These are phyloP conservation scores for Sarcophaga bullata DNA, from an alignment of 1,140 invertebrate species.

Conservation along the genomic window DNA sequence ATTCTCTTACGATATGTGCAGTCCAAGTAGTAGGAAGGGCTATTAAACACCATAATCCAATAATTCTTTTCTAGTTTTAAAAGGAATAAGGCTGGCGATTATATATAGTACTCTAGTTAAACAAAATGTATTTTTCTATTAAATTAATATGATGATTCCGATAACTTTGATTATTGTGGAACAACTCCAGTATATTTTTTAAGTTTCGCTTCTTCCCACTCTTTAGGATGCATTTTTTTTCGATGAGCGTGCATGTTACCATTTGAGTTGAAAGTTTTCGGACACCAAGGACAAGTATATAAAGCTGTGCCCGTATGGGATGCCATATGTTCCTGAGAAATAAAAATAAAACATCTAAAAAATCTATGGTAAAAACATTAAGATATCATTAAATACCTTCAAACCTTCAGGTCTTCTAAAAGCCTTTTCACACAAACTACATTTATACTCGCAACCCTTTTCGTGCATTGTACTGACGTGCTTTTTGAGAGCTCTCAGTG, in stretches of 20 bases:
- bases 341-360: not conserved
- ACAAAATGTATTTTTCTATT: too few species aligned
- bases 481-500: slow-evolving; percentile 57
- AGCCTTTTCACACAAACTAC: slow-evolving; percentile 58
- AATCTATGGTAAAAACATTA: not conserved
- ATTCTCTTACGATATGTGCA: too few species aligned
- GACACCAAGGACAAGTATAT: slow-evolving; percentile 59
- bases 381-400: slow-evolving; percentile 44
- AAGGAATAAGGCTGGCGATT: too few species aligned
- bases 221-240: slow-evolving; percentile 59
- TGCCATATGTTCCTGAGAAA: slow-evolving; percentile 58
- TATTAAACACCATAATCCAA: too few species aligned
- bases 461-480: slow-evolving; percentile 59
- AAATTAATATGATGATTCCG: too few species aligned
- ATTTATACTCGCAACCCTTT: slow-evolving; percentile 52
- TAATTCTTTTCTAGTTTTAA: too few species aligned
- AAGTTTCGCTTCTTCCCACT: slow-evolving; percentile 50
- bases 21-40: too few species aligned
- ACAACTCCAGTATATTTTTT: slow-evolving; percentile 11
- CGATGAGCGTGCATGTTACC: slow-evolving; percentile 62
- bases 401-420: slow-evolving; percentile 61
- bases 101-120: too few species aligned
- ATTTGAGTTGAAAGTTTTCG: slow-evolving; percentile 60
- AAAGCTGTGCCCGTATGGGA: slow-evolving; percentile 57
- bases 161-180: not conserved